phyloP scores from a whole-genome alignment of 2,113 vertebrate species.

The Sigmodon hispidus region DNA sequence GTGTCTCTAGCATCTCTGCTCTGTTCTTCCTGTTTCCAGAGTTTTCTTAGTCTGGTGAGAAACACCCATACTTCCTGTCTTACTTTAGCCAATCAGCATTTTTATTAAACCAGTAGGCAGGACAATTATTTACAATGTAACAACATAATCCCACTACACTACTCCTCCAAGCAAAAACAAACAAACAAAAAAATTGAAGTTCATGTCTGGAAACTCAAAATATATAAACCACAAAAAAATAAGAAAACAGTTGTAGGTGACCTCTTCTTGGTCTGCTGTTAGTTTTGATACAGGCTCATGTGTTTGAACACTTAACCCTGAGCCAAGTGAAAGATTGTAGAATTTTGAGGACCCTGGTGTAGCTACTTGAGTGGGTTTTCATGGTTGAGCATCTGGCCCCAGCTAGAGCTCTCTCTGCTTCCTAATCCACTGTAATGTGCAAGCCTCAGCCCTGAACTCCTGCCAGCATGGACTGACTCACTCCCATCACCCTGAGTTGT shows the following conservation, averaged over 20 bases:
- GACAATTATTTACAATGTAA: too few species aligned
- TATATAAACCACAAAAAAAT: background rate
- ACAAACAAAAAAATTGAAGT: background rate
- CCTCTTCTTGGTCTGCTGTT: background rate
- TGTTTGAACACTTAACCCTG: background rate
- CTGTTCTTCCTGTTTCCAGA: too few species aligned
- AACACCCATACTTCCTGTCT: too few species aligned
- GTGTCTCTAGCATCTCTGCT: too few species aligned
- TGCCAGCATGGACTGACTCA: background rate
- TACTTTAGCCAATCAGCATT: too few species aligned
- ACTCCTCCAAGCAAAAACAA: too few species aligned
- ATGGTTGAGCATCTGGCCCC: too few species aligned
- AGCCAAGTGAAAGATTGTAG: background rate
- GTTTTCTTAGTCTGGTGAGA: too few species aligned
- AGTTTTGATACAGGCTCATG: too few species aligned
- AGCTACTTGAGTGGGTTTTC: background rate
- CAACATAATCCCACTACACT: too few species aligned
- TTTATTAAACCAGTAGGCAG: too few species aligned
- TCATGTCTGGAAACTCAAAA: slow-evolving; percentile 17
- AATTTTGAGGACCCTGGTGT: background rate
- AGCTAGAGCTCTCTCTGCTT: background rate
- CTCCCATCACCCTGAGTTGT: too few species aligned
- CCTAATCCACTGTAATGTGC: background rate
- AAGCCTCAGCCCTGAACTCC: background rate
- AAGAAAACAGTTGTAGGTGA: background rate